Conservation (phyloP, 2,113 vertebrate species). For the Bufo gargarizans region DNA sequence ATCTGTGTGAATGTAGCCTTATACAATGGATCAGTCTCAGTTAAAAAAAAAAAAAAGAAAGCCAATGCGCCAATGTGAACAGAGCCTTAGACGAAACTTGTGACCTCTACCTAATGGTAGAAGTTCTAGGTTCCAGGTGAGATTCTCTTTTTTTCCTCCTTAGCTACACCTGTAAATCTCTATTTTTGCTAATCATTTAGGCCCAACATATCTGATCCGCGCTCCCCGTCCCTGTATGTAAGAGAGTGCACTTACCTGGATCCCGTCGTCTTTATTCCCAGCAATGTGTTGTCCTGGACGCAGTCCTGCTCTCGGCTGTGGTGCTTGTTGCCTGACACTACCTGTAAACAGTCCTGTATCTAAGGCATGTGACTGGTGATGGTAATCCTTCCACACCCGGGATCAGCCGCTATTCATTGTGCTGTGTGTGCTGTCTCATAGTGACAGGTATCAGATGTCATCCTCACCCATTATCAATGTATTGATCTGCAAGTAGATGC, state of each 20-base stretch:
- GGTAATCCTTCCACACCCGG: slow-evolving; percentile 1
- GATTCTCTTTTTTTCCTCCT: too few species aligned
- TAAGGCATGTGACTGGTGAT: slow-evolving; percentile 25
- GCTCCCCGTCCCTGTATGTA: background rate
- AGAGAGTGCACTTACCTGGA: slow-evolving; percentile 8
- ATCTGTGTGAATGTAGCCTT: too few species aligned
- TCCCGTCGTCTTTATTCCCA: background rate
- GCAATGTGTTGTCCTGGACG: background rate
- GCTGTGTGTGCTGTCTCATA: slow-evolving; percentile 22
- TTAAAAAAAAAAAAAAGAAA: too few species aligned
- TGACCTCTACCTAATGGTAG: background rate
- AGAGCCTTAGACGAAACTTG: background rate
- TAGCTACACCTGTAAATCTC: too few species aligned
- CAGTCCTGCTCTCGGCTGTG: background rate
- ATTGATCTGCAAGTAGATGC: background rate
- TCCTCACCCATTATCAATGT: background rate
- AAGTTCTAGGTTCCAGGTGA: background rate
- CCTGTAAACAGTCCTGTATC: slow-evolving; percentile 42
- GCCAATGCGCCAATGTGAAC: background rate
- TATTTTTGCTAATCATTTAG: too few species aligned
- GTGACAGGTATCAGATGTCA: slow-evolving; percentile 15
- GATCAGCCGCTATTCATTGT: background rate
- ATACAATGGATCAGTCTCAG: too few species aligned
- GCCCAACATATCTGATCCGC: background rate
- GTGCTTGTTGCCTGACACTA: slow-evolving; percentile 10